A percentile compares a stretch with the other conserved stretches of the same genome.
These are phyloP conservation scores for Betta splendens DNA, from an alignment of 2,797 vertebrate genomes.

Conservation along the genomic window DNA sequence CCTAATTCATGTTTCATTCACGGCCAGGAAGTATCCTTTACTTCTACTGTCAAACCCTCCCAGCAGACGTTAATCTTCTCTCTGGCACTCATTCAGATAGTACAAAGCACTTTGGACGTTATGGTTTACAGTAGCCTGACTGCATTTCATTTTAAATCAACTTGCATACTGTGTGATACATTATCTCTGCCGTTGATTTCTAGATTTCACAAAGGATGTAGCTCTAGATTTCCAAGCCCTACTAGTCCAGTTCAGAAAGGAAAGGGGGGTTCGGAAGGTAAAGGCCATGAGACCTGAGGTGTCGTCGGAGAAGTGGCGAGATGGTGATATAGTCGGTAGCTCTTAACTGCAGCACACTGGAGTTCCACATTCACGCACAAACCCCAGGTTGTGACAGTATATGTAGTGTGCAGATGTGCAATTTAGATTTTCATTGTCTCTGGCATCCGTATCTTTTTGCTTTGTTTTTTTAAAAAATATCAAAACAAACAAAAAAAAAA, in stretches of 20 bases:
- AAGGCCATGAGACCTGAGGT: constrained; percentile 64
- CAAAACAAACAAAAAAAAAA: constrained; percentile 36
- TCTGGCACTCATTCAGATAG: constrained; percentile 61
- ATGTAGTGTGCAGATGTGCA: constrained; percentile 68
- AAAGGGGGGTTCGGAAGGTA: constrained; percentile 34
- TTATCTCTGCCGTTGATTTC: constrained; percentile 50
- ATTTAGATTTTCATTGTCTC: constrained; percentile 67
- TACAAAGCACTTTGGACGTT: constrained; percentile 68
- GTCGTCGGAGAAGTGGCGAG: constrained; percentile 45
- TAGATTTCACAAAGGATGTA: constrained; percentile 39
- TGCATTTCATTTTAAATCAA: constrained; percentile 36
- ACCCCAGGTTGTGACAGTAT: constrained; percentile 55
- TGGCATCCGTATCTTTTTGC: constrained; percentile 63
- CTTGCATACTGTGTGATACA: constrained; percentile 47
- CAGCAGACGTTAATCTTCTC: constrained; percentile 65
- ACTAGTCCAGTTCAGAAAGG: constrained; percentile 48
- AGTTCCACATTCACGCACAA: constrained; percentile 38
- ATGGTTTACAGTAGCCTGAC: constrained; percentile 48
- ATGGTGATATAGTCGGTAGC: constrained; percentile 34
- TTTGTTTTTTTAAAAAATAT: constrained; percentile 66
- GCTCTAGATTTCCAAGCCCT: constrained; percentile 55
- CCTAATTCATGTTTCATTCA: constrained; percentile 57
- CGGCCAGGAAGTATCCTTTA: constrained; percentile 61
- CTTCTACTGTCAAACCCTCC: constrained; percentile 62
- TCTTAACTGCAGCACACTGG: constrained; percentile 33